Evolutionary conservation across 2,113 vertebrate species (phyloP), one percentile per base, ranked within the genome.

Genomic region (Tautogolabrus adspersus): DNA sequence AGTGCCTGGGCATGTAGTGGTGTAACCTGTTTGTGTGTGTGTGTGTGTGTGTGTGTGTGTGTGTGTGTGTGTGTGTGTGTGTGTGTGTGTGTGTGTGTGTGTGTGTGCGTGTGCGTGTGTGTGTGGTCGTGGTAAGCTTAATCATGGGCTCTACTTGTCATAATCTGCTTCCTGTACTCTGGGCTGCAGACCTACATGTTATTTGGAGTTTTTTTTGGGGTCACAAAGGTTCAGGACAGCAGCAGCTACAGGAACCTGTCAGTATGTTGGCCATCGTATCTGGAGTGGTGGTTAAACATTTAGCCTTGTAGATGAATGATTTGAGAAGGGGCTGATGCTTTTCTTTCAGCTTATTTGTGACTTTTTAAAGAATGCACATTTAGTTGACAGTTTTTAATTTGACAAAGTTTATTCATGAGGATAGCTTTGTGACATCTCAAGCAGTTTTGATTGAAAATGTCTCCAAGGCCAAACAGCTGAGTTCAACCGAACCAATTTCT

Each of bases 401-500:
- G 74, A 63, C 71, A 71, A 2, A 10, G 11, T 42, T 42, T 72
- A 46, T 81, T 61, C 8, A 49, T 15, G 38, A 70, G 40, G 42
- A 84, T 83, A 77, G 87, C 88, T 90, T 84, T 74, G 79, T 68
- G 15, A 16, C 19, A 11, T 83, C 64, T 87, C 63, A 80, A 66
- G 62, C 66, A 71, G 74, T 81, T 70, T 75, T 82, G 68, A 87
- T 79, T 85, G 65, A 75, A 87, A 83, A 84, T 67, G 38, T 62
- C 55, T 82, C 77, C 72, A 56, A 30, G n/a, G 68, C 66, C 73
- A 5, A 51, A 66, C 44, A 69, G 79, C 37, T 77, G 37, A 79
- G 72, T 85, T 86, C 73, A 85, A 77, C 66, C 60, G 59, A 88
- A 83, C 82, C 85, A 86, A 86, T 87, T 89, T 89, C 79, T 76